Evolutionary conservation across 2,888 invertebrate species (phyloP).

Genomic region (Agonum fuliginosum): DNA sequence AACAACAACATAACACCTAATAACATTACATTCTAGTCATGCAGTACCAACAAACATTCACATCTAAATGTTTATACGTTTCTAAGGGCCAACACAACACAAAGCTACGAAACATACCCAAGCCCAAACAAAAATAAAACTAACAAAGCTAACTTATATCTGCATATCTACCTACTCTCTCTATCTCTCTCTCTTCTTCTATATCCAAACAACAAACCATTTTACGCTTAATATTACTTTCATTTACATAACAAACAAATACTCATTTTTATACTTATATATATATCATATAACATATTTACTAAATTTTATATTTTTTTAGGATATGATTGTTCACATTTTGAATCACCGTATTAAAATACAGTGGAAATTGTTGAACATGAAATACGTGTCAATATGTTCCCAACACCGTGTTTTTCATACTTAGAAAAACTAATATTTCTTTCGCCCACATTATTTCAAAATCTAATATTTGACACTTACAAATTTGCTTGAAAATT

Average conservation of each 20-base stretch:
- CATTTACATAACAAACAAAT: not conserved
- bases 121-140: no score
- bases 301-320: constrained; percentile 8
- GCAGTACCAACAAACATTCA: constrained; percentile 4
- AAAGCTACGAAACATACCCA: no score
- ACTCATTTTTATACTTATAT: constrained; percentile 28
- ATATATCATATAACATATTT: not conserved
- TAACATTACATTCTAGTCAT: constrained; percentile 54
- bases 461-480: not conserved
- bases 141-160: not conserved
- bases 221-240: constrained; percentile 5
- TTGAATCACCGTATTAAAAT: constrained; percentile 45
- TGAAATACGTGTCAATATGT: constrained; percentile 35
- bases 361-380: constrained; percentile 40
- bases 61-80: no score
- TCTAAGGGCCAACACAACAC: no score
- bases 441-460: constrained; percentile 26
- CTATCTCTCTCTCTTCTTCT: not conserved
- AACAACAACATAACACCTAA: constrained; percentile 5
- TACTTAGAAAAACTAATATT: constrained; percentile 21
- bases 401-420: constrained; percentile 34
- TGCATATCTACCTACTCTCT: constrained; percentile 7
- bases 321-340: constrained; percentile 10
- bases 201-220: not conserved
- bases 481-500: constrained; percentile 13